phyloP scores from a whole-genome alignment of 2,113 vertebrate species.

The Chloebia gouldiae region DNA sequence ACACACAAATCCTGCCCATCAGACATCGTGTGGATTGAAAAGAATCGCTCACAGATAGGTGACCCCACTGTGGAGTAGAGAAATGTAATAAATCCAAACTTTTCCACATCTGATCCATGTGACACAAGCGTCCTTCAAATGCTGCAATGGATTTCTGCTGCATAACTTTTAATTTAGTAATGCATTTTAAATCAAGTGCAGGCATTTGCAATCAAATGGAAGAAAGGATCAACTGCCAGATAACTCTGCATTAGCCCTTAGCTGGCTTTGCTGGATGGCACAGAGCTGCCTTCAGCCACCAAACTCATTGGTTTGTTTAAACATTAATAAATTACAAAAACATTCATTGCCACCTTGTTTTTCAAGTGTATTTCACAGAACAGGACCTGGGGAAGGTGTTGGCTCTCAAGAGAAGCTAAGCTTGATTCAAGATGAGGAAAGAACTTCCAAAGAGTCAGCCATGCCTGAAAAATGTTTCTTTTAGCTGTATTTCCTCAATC shows the following conservation, averaged over 20 bases:
- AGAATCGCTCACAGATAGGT: not conserved
- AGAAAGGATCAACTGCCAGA: not conserved
- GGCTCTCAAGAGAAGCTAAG: not conserved
- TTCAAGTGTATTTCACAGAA: not conserved
- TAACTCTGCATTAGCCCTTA: not conserved
- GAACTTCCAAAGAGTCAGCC: not conserved
- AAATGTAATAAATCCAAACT: not conserved
- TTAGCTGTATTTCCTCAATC: not conserved
- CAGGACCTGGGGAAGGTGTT: not conserved
- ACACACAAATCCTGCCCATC: not conserved
- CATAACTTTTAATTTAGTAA: slow-evolving; percentile 16
- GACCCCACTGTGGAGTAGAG: not conserved
- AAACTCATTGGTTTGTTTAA: not conserved
- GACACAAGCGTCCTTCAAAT: not conserved
- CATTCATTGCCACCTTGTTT: not conserved
- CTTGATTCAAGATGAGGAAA: not conserved
- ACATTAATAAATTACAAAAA: not conserved
- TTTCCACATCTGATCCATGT: not conserved
- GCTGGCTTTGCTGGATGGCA: not conserved
- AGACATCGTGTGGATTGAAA: not conserved
- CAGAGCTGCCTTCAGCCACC: not conserved
- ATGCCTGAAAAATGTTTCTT: not conserved
- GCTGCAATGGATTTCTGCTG: not conserved
- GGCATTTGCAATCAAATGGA: not conserved
- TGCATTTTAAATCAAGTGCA: not conserved